Evolutionary conservation across 1,140 invertebrate genomes (phyloP).

Genomic region (Prorops nasuta): DNA sequence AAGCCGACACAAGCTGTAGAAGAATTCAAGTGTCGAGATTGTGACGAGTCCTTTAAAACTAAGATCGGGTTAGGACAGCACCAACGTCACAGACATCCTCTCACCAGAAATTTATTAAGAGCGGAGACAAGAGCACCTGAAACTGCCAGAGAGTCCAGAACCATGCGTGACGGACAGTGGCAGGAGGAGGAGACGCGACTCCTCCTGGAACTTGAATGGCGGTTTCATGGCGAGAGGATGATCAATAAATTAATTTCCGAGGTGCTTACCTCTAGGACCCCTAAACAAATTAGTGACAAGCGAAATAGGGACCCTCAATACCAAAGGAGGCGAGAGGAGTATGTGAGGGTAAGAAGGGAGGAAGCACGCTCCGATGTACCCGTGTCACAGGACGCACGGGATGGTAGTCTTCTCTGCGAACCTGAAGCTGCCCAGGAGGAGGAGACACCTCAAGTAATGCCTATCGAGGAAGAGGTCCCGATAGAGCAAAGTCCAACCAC

Average conservation of each 20-base stretch:
- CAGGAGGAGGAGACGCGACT: not conserved
- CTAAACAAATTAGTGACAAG: not conserved
- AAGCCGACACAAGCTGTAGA: not conserved
- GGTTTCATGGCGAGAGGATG: not conserved
- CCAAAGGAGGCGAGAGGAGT: not conserved
- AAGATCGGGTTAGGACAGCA: slow-evolving; percentile 7
- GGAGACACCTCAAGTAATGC: not conserved
- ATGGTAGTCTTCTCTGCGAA: not conserved
- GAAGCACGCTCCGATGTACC: no score
- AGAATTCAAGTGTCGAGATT: not conserved
- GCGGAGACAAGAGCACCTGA: not conserved
- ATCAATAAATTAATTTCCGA: not conserved
- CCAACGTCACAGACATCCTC: slow-evolving; percentile 14
- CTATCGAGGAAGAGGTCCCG: not conserved
- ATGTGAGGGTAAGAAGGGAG: not conserved
- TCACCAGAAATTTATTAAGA: slow-evolving; percentile 3
- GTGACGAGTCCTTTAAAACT: not conserved
- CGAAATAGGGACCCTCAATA: not conserved
- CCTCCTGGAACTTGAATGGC: not conserved
- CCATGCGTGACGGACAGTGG: no score
- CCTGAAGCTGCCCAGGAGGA: not conserved
- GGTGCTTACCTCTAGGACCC: not conserved
- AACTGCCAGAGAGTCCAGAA: not conserved
- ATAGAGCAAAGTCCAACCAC: no score
- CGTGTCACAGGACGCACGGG: no score